A percentile compares a stretch with the other conserved stretches of the same genome.
phyloP scores from a whole-genome alignment of 2,888 invertebrate species.

The Coelopa pilipes region DNA sequence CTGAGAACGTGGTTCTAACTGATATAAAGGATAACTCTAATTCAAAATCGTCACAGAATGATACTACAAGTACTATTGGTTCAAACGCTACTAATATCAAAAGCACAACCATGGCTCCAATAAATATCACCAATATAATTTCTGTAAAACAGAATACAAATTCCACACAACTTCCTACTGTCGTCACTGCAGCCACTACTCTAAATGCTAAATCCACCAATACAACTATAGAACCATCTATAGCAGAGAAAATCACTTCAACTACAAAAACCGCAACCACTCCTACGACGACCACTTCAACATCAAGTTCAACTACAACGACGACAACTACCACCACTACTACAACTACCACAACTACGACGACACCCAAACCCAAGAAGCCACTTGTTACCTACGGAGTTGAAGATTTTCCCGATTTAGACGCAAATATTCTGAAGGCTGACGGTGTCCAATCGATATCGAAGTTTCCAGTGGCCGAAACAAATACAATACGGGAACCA shows the following conservation, averaged over 20 bases:
- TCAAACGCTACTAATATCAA: constrained; percentile 15
- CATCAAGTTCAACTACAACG: constrained; percentile 42
- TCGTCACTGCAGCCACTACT: not conserved
- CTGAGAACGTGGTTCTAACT: not conserved
- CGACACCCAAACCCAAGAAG: constrained; percentile 68
- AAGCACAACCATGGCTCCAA: not conserved
- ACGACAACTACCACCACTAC: constrained; percentile 51
- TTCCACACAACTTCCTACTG: not conserved
- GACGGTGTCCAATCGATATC: constrained; percentile 11
- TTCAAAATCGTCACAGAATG: not conserved
- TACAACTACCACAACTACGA: constrained; percentile 55
- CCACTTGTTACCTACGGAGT: constrained; percentile 69
- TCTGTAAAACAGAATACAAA: constrained; percentile 3
- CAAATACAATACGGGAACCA: constrained; percentile 45
- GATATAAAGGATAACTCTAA: too few species aligned
- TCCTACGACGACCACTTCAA: constrained; percentile 26
- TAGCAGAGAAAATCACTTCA: not conserved
- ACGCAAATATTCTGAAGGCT: constrained; percentile 39
- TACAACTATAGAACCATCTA: not conserved
- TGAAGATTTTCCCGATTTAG: constrained; percentile 60
- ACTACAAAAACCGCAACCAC: constrained; percentile 30
- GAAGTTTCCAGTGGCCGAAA: constrained; percentile 34
- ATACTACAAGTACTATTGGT: not conserved
- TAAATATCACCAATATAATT: not conserved
- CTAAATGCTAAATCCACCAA: not conserved